phyloP scores from a whole-genome alignment of 2,888 invertebrate species.

The Calliopum simillimum region DNA sequence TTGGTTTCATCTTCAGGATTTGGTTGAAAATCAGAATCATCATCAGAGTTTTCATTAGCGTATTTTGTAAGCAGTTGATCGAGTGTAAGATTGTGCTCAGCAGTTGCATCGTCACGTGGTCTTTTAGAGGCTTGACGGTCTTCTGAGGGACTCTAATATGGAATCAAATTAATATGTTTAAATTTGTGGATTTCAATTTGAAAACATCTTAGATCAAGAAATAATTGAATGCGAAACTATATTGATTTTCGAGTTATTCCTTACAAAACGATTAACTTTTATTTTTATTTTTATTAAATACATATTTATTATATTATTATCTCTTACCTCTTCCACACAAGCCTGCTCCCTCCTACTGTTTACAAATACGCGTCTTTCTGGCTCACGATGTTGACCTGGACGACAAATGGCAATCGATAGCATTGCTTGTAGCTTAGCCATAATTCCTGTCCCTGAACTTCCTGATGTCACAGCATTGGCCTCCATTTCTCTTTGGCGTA shows the following conservation, averaged over 20 bases:
- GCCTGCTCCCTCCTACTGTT: not conserved
- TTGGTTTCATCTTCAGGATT: conserved; percentile 44
- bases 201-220: not conserved
- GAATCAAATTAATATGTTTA: not conserved
- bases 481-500: conserved; percentile 51
- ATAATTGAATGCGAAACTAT: not conserved
- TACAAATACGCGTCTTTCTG: conserved; percentile 21
- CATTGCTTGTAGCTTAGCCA: conserved; percentile 50
- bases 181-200: not conserved
- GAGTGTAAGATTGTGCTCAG: conserved; percentile 52
- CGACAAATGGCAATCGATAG: conserved; percentile 56
- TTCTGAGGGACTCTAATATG: no score
- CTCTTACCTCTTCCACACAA: not conserved
- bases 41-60: conserved; percentile 55
- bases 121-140: conserved; percentile 44
- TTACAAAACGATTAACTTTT: not conserved
- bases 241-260: not conserved
- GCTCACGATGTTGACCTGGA: conserved; percentile 51
- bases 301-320: no score
- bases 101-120: conserved; percentile 46
- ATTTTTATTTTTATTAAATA: no score
- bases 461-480: conserved; percentile 3
- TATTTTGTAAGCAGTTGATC: conserved; percentile 59
- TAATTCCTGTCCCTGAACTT: conserved; percentile 38
- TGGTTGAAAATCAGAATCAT: conserved; percentile 61